Conservation (phyloP, 2,113 vertebrate species). For the Bos taurus region DNA sequence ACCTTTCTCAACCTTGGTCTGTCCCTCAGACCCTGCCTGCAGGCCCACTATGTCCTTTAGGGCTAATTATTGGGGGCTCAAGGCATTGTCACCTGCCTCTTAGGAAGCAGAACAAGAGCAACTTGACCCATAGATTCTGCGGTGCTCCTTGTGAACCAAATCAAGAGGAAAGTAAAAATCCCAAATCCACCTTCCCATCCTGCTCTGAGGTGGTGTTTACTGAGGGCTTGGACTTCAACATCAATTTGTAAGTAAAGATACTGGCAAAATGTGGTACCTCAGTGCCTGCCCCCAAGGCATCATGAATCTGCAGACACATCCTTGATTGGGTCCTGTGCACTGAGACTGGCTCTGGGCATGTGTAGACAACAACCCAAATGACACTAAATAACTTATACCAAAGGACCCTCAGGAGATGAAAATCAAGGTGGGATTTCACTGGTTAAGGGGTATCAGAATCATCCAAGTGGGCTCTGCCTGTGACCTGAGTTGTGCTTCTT, state of each 20-base stretch:
- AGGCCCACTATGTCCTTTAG: too few relatives aligned
- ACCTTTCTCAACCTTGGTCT: not conserved
- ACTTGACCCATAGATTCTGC: too few relatives aligned
- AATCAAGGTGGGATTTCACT: not conserved
- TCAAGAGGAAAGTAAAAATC: not conserved
- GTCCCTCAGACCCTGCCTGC: not conserved
- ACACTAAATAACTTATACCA: not conserved
- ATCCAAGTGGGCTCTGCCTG: accelerated
- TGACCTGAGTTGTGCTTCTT: conserved; percentile 63
- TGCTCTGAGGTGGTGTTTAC: not conserved
- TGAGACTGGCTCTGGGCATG: not conserved
- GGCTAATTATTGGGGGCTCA: not conserved
- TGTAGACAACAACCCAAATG: not conserved
- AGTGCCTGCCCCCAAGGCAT: not conserved
- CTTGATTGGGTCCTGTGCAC: accelerated
- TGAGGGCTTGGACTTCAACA: not conserved
- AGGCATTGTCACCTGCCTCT: not conserved
- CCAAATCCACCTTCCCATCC: not conserved
- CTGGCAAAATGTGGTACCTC: not conserved
- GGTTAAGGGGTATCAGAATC: not conserved
- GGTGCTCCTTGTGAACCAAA: not conserved
- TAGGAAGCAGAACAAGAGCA: not conserved
- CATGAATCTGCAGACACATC: accelerated
- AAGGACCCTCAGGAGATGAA: not conserved
- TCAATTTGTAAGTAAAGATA: not conserved